A percentile compares a stretch with the other conserved stretches of the same genome.
phyloP scores from a whole-genome alignment of 2,888 invertebrate species.

The Folsomia candida region DNA sequence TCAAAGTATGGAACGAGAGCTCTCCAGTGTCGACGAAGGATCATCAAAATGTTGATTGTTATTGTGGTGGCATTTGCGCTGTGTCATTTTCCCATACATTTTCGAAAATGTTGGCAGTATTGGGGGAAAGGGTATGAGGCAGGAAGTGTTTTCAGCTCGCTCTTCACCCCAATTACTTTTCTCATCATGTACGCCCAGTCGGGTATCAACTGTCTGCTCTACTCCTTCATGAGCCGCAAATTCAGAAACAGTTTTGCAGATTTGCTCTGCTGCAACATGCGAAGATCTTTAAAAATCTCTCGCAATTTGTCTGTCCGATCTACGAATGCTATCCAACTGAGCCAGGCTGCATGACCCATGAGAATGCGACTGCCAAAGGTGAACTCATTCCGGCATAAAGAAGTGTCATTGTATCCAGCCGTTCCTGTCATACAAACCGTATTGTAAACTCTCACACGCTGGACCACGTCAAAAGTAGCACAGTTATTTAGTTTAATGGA shows the following conservation, averaged over 20 bases:
- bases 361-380: background rate
- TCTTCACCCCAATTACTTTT: conserved; percentile 81
- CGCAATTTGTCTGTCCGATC: conserved; percentile 40
- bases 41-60: conserved; percentile 83
- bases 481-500: too few species aligned
- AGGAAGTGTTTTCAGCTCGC: conserved; percentile 70
- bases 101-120: conserved; percentile 81
- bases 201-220: conserved; percentile 83
- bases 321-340: conserved; percentile 38
- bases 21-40: conserved; percentile 74
- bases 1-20: conserved; percentile 55
- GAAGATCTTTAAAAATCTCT: conserved; percentile 37
- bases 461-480: too few species aligned
- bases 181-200: conserved; percentile 86
- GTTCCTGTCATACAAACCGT: too few species aligned
- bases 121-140: conserved; percentile 71
- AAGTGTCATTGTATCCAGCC: too few species aligned
- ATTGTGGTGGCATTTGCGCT: conserved; percentile 84
- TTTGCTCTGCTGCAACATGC: conserved; percentile 63
- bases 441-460: too few species aligned
- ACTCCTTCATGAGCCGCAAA: conserved; percentile 79
- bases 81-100: conserved; percentile 86
- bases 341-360: conserved; percentile 30
- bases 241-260: conserved; percentile 83
- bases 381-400: too few species aligned